Evolutionary conservation across 2,888 invertebrate genomes (phyloP).

Genomic region (Cephus pygmeus): DNA sequence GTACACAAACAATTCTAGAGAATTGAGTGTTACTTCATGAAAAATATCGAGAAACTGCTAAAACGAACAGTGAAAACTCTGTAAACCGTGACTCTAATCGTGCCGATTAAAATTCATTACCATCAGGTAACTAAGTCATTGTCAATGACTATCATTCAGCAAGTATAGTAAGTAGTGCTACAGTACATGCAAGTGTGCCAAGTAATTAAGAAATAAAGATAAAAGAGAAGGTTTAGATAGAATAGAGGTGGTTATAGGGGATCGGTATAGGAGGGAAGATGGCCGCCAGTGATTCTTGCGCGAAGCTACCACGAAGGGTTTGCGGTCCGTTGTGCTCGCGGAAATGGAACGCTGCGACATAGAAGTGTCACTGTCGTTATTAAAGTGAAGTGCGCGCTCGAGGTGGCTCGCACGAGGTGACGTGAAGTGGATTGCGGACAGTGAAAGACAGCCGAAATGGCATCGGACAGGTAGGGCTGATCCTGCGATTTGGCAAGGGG

Average conservation of each 20-base stretch:
- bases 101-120: neutral
- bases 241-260: neutral
- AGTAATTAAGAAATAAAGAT: neutral
- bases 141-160: neutral
- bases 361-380: constrained; percentile 42
- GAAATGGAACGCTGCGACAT: constrained; percentile 52
- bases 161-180: neutral
- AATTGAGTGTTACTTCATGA: neutral
- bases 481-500: constrained; percentile 20
- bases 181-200: neutral
- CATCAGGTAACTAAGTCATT: neutral
- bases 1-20: neutral
- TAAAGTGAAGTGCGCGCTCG: constrained; percentile 38
- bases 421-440: neutral
- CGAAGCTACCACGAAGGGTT: constrained; percentile 48
- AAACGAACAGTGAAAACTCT: neutral
- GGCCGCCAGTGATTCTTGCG: constrained; percentile 48
- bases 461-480: constrained; percentile 47
- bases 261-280: constrained; percentile 46
- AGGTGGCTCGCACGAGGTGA: constrained; percentile 17
- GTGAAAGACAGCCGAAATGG: constrained; percentile 33
- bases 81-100: neutral
- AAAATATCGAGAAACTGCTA: neutral
- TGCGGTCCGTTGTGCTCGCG: constrained; percentile 46
- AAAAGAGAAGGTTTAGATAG: neutral